These are phyloP conservation scores for Melieria omissa DNA, from an alignment of 2,888 invertebrate species.

Conservation along the genomic window DNA sequence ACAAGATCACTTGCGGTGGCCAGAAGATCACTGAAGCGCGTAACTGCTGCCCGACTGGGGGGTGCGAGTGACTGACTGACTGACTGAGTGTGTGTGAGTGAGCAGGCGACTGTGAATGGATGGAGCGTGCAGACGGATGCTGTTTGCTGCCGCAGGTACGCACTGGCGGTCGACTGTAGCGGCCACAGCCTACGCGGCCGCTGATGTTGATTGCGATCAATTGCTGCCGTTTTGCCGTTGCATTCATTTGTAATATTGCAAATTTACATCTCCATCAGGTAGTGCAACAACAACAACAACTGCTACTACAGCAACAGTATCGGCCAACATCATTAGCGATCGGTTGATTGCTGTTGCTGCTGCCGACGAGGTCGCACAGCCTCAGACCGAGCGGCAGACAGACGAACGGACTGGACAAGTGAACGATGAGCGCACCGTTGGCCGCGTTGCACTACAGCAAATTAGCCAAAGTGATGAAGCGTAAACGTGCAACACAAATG, in stretches of 20 bases:
- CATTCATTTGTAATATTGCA: slow-evolving; percentile 48
- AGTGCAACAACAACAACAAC: neutral
- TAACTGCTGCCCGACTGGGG: slow-evolving; percentile 30
- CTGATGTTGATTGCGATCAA: slow-evolving; percentile 29
- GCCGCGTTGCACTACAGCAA: neutral
- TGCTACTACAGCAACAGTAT: slow-evolving; percentile 2
- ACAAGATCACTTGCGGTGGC: slow-evolving; percentile 20
- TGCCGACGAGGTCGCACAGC: slow-evolving; percentile 3
- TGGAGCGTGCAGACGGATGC: slow-evolving; percentile 21
- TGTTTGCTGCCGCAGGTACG: slow-evolving; percentile 15
- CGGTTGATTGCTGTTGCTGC: slow-evolving; percentile 17
- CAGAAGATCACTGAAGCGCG: slow-evolving; percentile 32
- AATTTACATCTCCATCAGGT: slow-evolving; percentile 57
- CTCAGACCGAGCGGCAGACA: neutral
- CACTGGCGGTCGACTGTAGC: neutral
- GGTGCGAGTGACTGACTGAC: neutral
- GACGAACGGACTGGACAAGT: too few relatives aligned
- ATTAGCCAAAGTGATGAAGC: slow-evolving; percentile 5
- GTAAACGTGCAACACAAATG: neutral
- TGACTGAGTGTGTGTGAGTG: neutral
- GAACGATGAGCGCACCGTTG: neutral
- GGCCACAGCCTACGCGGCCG: neutral
- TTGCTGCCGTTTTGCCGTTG: slow-evolving; percentile 30
- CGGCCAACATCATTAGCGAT: slow-evolving; percentile 19
- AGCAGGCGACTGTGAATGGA: neutral